Base-by-base conservation (phyloP, 2,888 invertebrate species). In the Nymphalis urticae region DNA sequence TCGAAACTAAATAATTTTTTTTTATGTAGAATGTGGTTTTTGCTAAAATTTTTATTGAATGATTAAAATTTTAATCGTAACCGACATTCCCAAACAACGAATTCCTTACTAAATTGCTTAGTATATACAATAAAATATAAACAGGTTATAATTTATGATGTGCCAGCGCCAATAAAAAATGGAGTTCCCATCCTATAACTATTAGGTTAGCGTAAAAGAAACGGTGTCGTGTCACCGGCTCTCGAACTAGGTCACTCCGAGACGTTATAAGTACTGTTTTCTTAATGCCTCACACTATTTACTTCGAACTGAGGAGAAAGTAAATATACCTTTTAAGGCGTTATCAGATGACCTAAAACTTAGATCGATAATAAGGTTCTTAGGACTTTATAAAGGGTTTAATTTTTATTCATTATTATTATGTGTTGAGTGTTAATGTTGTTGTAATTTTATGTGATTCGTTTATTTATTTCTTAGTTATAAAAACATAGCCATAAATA, bases 191-290 rank as follows among this genome's bases (percentile, higher is more conserved):
- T 64, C 62, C 65, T 56, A 68, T 72, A 70, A 56, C 61, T 63
- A 72, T 72, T 72, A 62, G 66, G 63, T 72, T 70, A 64, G 63
- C 70, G 67, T 66, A 68, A 61, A 68, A 66, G 70, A 72, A 72
- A 71, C 69, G 71, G 62, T 68, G 72, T 62, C 66, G 63, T 64
- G 68, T 66, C 66, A 62, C 73, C 66, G 69, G 36, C 63, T 61
- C 61, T 61, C 63, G 53, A 73, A 73, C 72, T 72, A 50, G 72
- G 72, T 70, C 70, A 70, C 53, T 51, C 60, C 48, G 65, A 68
- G 66, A 68, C 66, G 48, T 50, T 68, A 68, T 68, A 71, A 66
- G 70, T 65, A 68, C 67, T 72, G 70, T 72, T 72, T 72, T 69
- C 68, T 71, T 66, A 59, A 54, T 68, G 66, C 66, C 68, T 64